Base-by-base conservation (phyloP, 2,888 invertebrate species). In the Pachydiplax longipennis region DNA sequence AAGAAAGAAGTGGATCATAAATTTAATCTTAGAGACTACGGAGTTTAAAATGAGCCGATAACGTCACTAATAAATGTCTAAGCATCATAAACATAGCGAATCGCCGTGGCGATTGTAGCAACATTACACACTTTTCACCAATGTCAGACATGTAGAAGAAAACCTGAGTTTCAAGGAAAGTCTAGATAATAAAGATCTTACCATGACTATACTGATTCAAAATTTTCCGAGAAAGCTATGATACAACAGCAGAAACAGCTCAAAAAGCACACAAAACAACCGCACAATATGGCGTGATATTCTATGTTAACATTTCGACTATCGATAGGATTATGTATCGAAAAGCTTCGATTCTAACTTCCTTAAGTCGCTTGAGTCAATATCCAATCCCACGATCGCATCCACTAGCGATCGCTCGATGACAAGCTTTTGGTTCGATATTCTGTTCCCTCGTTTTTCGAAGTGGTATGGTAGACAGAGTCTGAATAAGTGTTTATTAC, bases 181-280 rank as follows among this genome's bases (percentile, higher is more conserved):
- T 31, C 0, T n/a, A 18, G n/a, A 5, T 25, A 12, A 12, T 37
- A 35, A 22, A n/a, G 12, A 61, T 61, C 61, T 37, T 87, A 87
- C 87, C 87, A 87, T 87, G 87, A 87, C 61, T 65, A 31, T 61
- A n/a, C n/a, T 87, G 58, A 2, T 35, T 61, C 1, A 25, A 65
- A 37, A 37, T n/a, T 87, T 87, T 61, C 22, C 37, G 35, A 37
- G 6, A 12, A 87, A 87, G 37, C 31, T 37, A 58, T 37, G 61
- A n/a, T 37, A 87, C 61, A 87, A 58, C 25, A 61, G 61, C 61
- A 87, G 61, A 87, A 87, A 61, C 61, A 87, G 37, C 37, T 37
- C 87, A 87, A 87, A 87, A 87, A 87, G 58, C 87, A 87, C 87
- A 87, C 87, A 87, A 87, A 87, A 87, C 87, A 87, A 87, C 87